Evolutionary conservation across 2,888 invertebrate genomes (phyloP), one percentile per base, ranked within the genome.

Genomic region (Notocelia uddmanniana): DNA sequence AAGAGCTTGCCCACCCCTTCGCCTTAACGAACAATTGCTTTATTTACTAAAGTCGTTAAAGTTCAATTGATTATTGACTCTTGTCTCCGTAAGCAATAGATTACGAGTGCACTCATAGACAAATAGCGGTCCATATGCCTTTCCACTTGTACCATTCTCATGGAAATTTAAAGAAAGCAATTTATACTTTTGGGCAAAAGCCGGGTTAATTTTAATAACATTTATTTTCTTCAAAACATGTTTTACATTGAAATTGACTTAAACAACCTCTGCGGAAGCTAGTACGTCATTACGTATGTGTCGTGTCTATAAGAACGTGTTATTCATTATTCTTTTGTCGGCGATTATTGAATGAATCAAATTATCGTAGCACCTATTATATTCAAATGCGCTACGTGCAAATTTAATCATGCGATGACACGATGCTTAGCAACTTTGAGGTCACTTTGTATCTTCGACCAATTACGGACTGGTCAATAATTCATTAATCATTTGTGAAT

Each of bases 361-460:
- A 71, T 71, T 67, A 71, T 50, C 31, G 71, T 45, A 45, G 71
- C 64, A 70, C 34, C 71, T 52, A 67, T 71, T 71, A 71, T 71
- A 71, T 71, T 71, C 71, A 71, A 71, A 71, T 71, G 71, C 31
- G 66, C 41, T 71, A 59, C 66, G 71, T 54, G 71, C 59, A 45
- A 60, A 71, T 71, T 71, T 45, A n/a, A 45, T 50, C 50, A 55
- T 55, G 68, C 59, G 59, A 55, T 64, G 54, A 37, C 58, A 52
- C 52, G 69, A 23, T 62, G 60, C 71, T 59, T 71, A 66, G 59
- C 66, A 59, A 66, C 66, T 23, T 45, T 59, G 41, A 41, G 19
- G 23, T 37, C 37, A 66, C 64, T 52, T 64, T 59, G 71, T 69
- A 13, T 58, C 26, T 67, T 66, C 45, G 52, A 54, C 18, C 31